Evolutionary conservation across 2,888 invertebrate species (phyloP).

Genomic region (Pomacea canaliculata): DNA sequence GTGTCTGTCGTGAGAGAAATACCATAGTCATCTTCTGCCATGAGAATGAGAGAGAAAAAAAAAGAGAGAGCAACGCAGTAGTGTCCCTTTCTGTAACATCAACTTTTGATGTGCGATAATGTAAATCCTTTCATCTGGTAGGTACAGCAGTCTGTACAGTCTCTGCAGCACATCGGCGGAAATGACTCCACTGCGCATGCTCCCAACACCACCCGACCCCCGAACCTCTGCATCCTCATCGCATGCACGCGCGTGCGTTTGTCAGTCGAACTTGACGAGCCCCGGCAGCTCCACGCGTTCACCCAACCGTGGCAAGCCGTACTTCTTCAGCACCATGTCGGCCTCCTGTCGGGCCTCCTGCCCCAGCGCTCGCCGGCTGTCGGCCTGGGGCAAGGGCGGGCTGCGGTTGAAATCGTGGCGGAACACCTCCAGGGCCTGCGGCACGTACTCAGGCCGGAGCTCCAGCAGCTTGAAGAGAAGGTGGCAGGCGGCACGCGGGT

Average conservation of each 20-base stretch:
- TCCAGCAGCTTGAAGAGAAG: constrained; percentile 53
- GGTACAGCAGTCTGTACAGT: too few relatives aligned
- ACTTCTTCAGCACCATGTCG: constrained; percentile 53
- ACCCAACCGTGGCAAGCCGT: constrained; percentile 56
- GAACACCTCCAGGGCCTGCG: constrained; percentile 53
- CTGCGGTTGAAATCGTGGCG: constrained; percentile 50
- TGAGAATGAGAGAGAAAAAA: too few relatives aligned
- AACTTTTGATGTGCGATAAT: too few relatives aligned
- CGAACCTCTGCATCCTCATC: too few relatives aligned
- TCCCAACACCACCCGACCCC: too few relatives aligned
- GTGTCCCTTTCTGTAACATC: too few relatives aligned
- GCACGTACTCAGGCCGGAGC: constrained; percentile 52
- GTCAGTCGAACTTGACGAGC: constrained; percentile 34
- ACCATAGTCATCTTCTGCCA: too few relatives aligned
- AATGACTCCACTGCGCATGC: too few relatives aligned
- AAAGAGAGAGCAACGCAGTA: too few relatives aligned
- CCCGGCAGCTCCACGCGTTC: constrained; percentile 57
- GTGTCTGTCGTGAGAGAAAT: too few relatives aligned
- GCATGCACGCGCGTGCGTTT: background rate
- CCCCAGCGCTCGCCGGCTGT: constrained; percentile 46
- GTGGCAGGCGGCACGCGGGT: constrained; percentile 48
- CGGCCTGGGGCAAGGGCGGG: constrained; percentile 38
- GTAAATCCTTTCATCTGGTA: too few relatives aligned
- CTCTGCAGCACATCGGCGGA: too few relatives aligned
- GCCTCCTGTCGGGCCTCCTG: constrained; percentile 53